Evolutionary conservation across 2,113 vertebrate species (phyloP).

Genomic region (Muscicapa adusta): DNA sequence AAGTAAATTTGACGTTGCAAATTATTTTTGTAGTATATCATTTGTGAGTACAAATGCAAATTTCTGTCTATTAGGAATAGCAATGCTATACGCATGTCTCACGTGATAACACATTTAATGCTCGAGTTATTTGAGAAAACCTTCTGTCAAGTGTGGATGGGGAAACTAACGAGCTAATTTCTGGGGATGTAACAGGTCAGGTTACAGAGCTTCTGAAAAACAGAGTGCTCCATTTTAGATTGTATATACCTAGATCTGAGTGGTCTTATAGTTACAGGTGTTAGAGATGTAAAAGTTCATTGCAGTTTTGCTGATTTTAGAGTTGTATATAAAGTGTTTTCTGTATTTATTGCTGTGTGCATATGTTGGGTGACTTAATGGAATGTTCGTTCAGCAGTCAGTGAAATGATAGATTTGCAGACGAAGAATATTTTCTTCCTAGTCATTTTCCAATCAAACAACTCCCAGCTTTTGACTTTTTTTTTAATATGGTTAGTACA

Average conservation of each 20-base stretch:
- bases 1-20: background rate
- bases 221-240: background rate
- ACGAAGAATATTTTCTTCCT: background rate
- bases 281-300: background rate
- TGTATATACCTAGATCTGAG: background rate
- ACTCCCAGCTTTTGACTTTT: background rate
- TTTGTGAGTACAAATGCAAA: background rate
- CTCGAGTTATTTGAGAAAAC: background rate
- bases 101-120: background rate
- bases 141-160: background rate
- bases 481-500: background rate
- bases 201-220: background rate
- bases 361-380: background rate
- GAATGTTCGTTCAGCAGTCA: background rate
- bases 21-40: background rate
- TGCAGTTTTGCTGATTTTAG: background rate
- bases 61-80: background rate
- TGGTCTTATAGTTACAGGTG: background rate
- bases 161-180: background rate
- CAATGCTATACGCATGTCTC: background rate
- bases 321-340: background rate
- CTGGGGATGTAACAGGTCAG: background rate
- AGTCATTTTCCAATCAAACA: background rate
- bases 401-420: background rate
- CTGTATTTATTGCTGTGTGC: background rate